Conservation (phyloP, 1,140 invertebrate genomes). For the Heterodera carotae region DNA sequence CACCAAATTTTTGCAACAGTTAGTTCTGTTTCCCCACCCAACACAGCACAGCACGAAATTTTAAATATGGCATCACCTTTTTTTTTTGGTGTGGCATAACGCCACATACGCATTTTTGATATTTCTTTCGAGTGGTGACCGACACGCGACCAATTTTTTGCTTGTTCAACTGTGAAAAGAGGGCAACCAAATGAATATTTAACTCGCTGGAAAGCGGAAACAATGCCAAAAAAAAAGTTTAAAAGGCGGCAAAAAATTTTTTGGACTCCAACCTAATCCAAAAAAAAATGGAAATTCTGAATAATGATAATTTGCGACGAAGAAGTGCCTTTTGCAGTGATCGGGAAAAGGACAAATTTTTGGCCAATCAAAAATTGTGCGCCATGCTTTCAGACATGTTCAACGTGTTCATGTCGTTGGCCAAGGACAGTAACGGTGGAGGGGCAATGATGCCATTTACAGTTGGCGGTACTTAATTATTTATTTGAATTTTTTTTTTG, state of each 20-base stretch:
- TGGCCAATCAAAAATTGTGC: not conserved
- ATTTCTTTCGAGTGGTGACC: too few relatives aligned
- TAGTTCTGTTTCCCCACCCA: too few relatives aligned
- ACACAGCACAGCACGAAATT: too few relatives aligned
- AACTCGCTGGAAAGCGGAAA: too few relatives aligned
- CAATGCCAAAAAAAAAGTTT: constrained; percentile 6
- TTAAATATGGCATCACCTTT: too few relatives aligned
- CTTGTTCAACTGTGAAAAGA: too few relatives aligned
- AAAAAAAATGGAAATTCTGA: not conserved
- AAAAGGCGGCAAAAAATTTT: not conserved
- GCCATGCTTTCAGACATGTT: constrained; percentile 25
- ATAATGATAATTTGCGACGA: not conserved
- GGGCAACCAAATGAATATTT: too few relatives aligned
- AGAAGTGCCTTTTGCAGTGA: not conserved
- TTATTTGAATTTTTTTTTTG: too few relatives aligned
- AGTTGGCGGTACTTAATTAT: constrained; percentile 6
- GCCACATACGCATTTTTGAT: too few relatives aligned
- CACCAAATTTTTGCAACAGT: too few relatives aligned
- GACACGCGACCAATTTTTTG: too few relatives aligned
- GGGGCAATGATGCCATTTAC: constrained; percentile 1
- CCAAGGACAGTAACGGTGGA: constrained; percentile 16
- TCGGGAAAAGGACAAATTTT: not conserved
- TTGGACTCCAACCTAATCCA: not conserved
- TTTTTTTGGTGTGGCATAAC: too few relatives aligned
- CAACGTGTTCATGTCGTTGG: constrained; percentile 27